Base-by-base conservation (phyloP, 2,113 vertebrate species). In the Coryphaenoides rupestris region DNA sequence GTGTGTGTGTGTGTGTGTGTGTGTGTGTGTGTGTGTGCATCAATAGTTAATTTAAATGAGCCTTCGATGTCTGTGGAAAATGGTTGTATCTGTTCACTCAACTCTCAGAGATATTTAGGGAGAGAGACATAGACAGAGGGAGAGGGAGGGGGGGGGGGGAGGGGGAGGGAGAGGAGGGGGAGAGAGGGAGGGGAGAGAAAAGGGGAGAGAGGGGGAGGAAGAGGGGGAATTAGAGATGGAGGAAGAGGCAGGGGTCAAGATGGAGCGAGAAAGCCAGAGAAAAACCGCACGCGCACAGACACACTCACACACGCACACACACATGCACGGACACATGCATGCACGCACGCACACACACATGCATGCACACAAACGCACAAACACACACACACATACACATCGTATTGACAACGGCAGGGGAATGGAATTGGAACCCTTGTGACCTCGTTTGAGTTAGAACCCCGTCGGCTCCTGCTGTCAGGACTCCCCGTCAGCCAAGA, bases 401-500 rank as follows among this genome's bases (percentile, higher is more conserved):
- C n/a, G n/a, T n/a, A n/a, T n/a, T n/a, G n/a, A n/a, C n/a, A n/a
- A n/a, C n/a, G n/a, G n/a, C n/a, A n/a, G n/a, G n/a, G n/a, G n/a
- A n/a, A n/a, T n/a, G n/a, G n/a, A n/a, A n/a, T n/a, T n/a, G n/a
- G n/a, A n/a, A n/a, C n/a, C n/a, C n/a, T n/a, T n/a, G n/a, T n/a
- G n/a, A n/a, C n/a, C n/a, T n/a, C n/a, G n/a, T n/a, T 79, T 80
- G 80, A n/a, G n/a, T n/a, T 82, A 79, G 77, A 17, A 47, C 83
- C 82, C 84, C 86, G 69, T 83, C 70, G 77, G 75, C 73, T 76
- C 73, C 28, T 72, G 67, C 74, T 85, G 86, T 87, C 86, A 86
- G 74, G 68, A 78, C 73, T 6, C 68, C 78, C 75, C 76, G 84
- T 87, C 85, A 82, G 66, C 86, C 82, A 84, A 85, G 84, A 84